Conservation (phyloP, 2,888 invertebrate species). For the Trissoscelio sp. region DNA sequence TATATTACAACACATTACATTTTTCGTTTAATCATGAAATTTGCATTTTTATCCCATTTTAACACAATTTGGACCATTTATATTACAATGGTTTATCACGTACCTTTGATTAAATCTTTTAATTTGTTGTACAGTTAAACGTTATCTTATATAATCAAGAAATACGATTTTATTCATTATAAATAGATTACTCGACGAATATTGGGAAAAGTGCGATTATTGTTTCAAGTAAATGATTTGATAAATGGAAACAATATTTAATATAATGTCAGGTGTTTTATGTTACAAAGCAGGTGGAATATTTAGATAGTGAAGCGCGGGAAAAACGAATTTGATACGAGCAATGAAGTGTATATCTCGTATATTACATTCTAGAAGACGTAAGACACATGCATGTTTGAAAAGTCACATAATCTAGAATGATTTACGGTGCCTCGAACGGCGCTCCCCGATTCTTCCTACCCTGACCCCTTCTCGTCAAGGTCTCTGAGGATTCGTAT, state of each 20-base stretch:
- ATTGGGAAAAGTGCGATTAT: too few relatives aligned
- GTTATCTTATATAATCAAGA: too few relatives aligned
- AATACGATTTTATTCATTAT: too few relatives aligned
- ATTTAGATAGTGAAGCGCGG: conserved; percentile 58
- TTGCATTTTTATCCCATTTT: conserved; percentile 54
- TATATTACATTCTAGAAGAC: conserved; percentile 73
- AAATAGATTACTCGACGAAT: too few relatives aligned
- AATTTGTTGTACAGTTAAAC: neutral
- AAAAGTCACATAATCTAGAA: conserved; percentile 80
- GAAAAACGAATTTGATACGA: conserved; percentile 60
- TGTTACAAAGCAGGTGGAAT: conserved; percentile 54
- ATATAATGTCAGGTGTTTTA: conserved; percentile 42
- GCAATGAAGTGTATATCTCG: conserved; percentile 73
- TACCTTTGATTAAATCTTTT: neutral
- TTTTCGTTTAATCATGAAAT: conserved; percentile 49
- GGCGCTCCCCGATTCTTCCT: conserved; percentile 74
- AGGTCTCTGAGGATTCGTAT: conserved; percentile 73
- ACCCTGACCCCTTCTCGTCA: conserved; percentile 72
- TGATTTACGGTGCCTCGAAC: conserved; percentile 76
- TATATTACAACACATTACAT: conserved; percentile 50
- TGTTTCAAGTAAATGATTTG: too few relatives aligned
- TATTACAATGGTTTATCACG: conserved; percentile 11
- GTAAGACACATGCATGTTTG: conserved; percentile 77
- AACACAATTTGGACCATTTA: conserved; percentile 11
- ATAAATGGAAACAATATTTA: conserved; percentile 26